Evolutionary conservation across 1,140 invertebrate genomes (phyloP).

Genomic region (Pinna nobilis): DNA sequence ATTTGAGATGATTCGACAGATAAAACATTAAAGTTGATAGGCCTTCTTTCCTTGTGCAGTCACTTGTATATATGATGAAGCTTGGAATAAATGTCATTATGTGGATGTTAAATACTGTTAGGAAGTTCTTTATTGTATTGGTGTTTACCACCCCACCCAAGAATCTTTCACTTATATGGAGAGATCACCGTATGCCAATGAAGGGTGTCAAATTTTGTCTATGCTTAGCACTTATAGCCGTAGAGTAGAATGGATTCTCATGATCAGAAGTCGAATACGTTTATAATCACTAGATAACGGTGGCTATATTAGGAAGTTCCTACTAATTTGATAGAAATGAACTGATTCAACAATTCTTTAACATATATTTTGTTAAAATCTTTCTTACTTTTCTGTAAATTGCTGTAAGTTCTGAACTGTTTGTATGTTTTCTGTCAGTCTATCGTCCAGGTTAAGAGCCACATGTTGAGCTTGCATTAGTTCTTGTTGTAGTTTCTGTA

Average conservation of each 20-base stretch:
- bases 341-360: background rate
- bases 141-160: too few species aligned
- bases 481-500: constrained; percentile 57
- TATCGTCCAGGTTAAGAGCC: constrained; percentile 59
- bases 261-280: background rate
- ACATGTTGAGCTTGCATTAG: constrained; percentile 56
- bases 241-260: background rate
- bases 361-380: background rate
- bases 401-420: constrained; percentile 42
- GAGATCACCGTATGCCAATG: too few species aligned
- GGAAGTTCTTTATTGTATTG: too few species aligned
- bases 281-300: background rate
- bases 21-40: too few species aligned
- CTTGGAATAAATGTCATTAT: too few species aligned
- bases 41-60: too few species aligned
- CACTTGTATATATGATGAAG: too few species aligned
- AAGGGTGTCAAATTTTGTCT: background rate
- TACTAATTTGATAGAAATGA: background rate
- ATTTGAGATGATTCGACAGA: too few species aligned
- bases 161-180: too few species aligned
- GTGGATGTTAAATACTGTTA: too few species aligned
- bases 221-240: background rate
- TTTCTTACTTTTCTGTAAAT: constrained; percentile 51
- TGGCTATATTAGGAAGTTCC: background rate
- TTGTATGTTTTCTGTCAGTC: constrained; percentile 43